Percentiles rank a stretch among this genome's conserved stretches.
These are phyloP conservation scores for Drosophila prostipennis DNA, from an alignment of 2,888 invertebrate species.

Conservation along the genomic window DNA sequence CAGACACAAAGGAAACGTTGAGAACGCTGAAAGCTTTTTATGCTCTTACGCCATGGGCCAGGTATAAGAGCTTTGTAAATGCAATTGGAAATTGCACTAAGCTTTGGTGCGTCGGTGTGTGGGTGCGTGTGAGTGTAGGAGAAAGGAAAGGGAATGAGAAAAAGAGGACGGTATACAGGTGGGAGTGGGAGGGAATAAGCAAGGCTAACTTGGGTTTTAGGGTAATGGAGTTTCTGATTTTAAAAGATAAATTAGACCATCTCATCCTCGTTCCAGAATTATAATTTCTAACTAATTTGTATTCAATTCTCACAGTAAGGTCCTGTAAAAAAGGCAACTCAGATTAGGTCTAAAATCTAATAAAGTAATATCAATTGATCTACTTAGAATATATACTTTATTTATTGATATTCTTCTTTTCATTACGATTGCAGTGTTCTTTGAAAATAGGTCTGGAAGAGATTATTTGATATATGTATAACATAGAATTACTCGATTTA, in stretches of 20 bases:
- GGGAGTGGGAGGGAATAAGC: background rate
- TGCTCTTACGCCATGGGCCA: conserved; percentile 52
- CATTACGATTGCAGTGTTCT: background rate
- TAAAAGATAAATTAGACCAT: too few species aligned
- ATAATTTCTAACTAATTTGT: too few species aligned
- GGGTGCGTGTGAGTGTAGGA: background rate
- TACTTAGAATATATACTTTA: too few species aligned
- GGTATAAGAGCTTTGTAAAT: conserved; percentile 58
- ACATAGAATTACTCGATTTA: background rate
- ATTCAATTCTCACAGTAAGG: too few species aligned
- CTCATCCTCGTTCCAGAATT: too few species aligned
- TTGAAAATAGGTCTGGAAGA: background rate
- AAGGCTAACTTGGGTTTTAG: conserved; percentile 12
- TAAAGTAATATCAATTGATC: too few species aligned
- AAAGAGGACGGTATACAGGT: too few species aligned
- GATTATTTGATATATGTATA: background rate
- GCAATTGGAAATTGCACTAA: conserved; percentile 38
- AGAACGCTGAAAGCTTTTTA: conserved; percentile 74
- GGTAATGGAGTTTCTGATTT: background rate
- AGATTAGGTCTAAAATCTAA: too few species aligned
- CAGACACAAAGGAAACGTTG: conserved; percentile 72
- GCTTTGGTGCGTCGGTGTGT: conserved; percentile 7
- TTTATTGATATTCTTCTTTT: too few species aligned
- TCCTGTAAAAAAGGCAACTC: too few species aligned
- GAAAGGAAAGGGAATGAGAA: background rate